Base-by-base conservation (phyloP, 2,113 vertebrate genomes). In the Corythornis vintsioides region DNA sequence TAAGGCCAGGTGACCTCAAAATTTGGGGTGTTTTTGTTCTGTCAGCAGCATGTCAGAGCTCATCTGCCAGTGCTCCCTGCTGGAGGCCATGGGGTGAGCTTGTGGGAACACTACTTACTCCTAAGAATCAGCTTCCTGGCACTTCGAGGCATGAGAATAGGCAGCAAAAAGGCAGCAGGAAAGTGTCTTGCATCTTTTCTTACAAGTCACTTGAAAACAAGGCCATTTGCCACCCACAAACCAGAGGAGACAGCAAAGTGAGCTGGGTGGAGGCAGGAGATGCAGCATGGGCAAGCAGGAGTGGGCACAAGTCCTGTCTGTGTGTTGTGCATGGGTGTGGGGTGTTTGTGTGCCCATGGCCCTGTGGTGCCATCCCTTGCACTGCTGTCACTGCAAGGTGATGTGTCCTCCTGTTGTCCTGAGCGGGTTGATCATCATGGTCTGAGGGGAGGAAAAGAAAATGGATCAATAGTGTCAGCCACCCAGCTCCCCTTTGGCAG, bases 141-240 rank as follows among this genome's bases (percentile, higher is more conserved):
- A 16, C 25, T 40, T 26, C 1, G 1, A 78, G n/a, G 25, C 28
- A 21, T 10, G 19, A 42, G 40, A 59, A 63, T 2, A 6, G 64
- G 20, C 59, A 81, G 25, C 1, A 1, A 42, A 81, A 10, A 0
- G 0, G 35, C 2, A 4, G 14, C 31, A 43, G 35, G 69, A 65
- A 45, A 70, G 35, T 0, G 2, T 47, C 53, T 75, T 52, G 55
- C 2, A 0, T 24, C 10, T 64, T 18, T 87, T 21, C 48, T 47
- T 59, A 25, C 19, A 71, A 71, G 22, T 53, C 9, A 5, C 42
- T 59, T 56, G 47, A 67, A 65, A 81, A 40, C 17, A 20, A 53
- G 19, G 31, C 53, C 1, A 1, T 60, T 76, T 52, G 31, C 59
- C 9, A n/a, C 17, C 31, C 17, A 5, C 15, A 7, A 22, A 76